Percentiles rank a stretch among this genome's conserved stretches.
phyloP scores from a whole-genome alignment of 2,797 vertebrate species.

The Brachyalestes nurse region DNA sequence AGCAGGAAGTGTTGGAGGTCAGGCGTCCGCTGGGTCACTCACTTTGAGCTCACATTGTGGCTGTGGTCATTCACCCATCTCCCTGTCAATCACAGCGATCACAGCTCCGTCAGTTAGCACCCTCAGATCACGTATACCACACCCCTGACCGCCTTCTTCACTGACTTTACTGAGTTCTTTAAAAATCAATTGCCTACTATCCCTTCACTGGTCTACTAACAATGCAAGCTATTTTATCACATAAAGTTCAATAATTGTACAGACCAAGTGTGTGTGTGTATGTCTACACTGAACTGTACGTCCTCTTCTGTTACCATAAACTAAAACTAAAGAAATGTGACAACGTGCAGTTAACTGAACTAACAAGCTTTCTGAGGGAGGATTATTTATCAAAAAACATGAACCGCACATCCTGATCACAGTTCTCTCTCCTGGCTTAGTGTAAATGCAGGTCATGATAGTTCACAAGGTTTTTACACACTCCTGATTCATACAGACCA shows the following conservation, averaged over 20 bases:
- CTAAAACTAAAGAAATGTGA: no score
- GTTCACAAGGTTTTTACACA: slow-evolving; percentile 2
- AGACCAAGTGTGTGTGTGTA: background rate
- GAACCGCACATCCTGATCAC: slow-evolving; percentile 4
- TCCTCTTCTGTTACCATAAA: background rate
- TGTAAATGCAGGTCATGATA: background rate
- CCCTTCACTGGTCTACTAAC: background rate
- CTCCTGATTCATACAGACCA: background rate
- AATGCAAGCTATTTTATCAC: background rate
- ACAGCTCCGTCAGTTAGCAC: slow-evolving; percentile 46
- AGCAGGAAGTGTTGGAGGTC: slow-evolving; percentile 53
- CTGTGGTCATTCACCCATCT: slow-evolving; percentile 50
- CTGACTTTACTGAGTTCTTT: background rate
- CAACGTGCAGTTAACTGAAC: background rate
- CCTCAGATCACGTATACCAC: slow-evolving; percentile 17
- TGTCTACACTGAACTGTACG: background rate
- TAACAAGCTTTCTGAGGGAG: background rate
- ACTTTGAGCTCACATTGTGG: slow-evolving; percentile 48
- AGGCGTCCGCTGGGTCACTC: slow-evolving; percentile 56
- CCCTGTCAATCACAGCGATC: slow-evolving; percentile 31
- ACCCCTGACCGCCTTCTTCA: background rate
- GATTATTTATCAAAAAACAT: slow-evolving; percentile 36
- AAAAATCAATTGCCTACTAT: no score
- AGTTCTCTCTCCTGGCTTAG: slow-evolving; percentile 20
- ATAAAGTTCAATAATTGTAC: background rate